Conservation (phyloP, 1,140 invertebrate genomes). For the Drosophila eugracilis region DNA sequence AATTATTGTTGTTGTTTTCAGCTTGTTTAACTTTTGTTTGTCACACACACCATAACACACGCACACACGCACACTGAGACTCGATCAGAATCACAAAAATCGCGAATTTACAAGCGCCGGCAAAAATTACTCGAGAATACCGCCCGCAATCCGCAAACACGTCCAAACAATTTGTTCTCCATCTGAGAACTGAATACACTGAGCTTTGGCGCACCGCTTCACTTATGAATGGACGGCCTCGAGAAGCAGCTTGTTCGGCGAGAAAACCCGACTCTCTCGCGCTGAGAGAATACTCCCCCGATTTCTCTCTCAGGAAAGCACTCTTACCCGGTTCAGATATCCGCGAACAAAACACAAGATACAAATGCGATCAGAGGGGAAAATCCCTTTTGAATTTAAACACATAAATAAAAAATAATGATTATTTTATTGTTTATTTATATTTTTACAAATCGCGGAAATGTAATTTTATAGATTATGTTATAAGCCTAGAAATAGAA, state of each 20-base stretch:
- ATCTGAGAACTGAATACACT: constrained; percentile 9
- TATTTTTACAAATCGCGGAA: too few relatives aligned
- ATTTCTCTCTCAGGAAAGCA: neutral
- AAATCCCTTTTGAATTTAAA: neutral
- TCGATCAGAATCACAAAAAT: constrained; percentile 9
- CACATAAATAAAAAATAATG: neutral
- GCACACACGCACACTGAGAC: neutral
- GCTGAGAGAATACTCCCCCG: neutral
- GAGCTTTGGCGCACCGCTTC: constrained; percentile 1
- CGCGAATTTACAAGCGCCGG: constrained; percentile 17
- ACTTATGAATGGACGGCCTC: constrained; percentile 1
- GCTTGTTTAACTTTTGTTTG: constrained; percentile 64
- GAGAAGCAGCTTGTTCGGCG: neutral
- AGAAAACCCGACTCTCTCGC: too few relatives aligned
- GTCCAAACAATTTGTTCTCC: constrained; percentile 71
- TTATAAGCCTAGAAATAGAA: too few relatives aligned
- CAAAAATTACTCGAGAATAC: constrained; percentile 30
- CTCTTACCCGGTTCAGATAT: too few relatives aligned
- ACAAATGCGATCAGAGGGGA: neutral
- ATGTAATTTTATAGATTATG: too few relatives aligned
- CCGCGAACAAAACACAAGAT: too few relatives aligned
- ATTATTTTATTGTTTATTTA: too few relatives aligned
- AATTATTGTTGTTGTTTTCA: constrained; percentile 53
- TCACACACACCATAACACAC: constrained; percentile 39
- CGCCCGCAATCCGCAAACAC: constrained; percentile 65